Base-by-base conservation (phyloP, 1,140 invertebrate genomes). In the Pogonognathellus flavescens region DNA sequence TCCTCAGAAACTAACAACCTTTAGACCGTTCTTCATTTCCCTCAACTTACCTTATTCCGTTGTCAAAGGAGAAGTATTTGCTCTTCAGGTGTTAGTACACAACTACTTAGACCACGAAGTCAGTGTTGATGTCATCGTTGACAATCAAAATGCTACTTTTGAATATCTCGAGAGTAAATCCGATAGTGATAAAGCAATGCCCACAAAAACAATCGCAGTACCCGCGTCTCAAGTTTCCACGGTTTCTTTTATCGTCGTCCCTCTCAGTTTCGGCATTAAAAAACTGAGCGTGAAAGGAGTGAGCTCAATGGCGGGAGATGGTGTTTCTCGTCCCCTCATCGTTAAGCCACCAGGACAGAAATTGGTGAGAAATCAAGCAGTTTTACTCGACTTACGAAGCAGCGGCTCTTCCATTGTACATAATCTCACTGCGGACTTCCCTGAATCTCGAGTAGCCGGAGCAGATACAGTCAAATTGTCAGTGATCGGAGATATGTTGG, bases 391-490 rank as follows among this genome's bases (percentile, higher is more conserved):
- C 31, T 31, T 82, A 10, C 11, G 76, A 16, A 31, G 16, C 5
- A 57, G 18, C 31, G 31, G 31, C 7, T n/a, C 18, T 18, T 16
- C 52, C 20, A 11, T 20, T 9, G 50, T 41, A 50, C 14, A 18
- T 16, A 60, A 59, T 18, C 81, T 87, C 0, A 76, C 55, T 7
- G 62, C 80, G 13, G 52, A 50, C 4, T 83, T 87, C 49, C 86
- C 86, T 11, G 53, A 50, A 18, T 57, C 25, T 62, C 92, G 94
- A 16, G 90, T 96, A 11, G 89, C 92, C 16, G 94, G 93, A 55
- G 96, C 95, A 0, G 93, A 94, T 80, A 91, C 91, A 55, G 92
- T 96, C 25, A 93, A 94, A 90, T 93, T 96, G n/a, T 94, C 94
- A 20, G 93, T 93, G 31, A 94, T 96, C 86, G 94, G 57, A 50